Base-by-base conservation (phyloP, 2,797 vertebrate species). In the Anisognathus igniventris region DNA sequence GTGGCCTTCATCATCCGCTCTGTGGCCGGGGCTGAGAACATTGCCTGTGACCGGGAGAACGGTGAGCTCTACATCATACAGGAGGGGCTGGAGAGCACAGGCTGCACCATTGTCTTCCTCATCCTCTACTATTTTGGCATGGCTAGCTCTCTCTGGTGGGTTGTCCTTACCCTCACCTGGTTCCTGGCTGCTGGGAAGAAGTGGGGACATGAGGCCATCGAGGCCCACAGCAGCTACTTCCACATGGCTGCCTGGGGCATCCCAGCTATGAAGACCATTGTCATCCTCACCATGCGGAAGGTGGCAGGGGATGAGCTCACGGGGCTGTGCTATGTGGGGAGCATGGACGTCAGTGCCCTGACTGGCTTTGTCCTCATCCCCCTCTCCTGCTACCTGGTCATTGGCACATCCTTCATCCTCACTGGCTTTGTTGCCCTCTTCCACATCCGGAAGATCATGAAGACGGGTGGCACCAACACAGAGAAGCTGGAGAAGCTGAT, bases 61-160 rank as follows among this genome's bases (percentile, higher is more conserved):
- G 99, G 99, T 0, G 98, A 99, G 92, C 98, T 98, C 44, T 99
- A 99, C 90, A 98, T 99, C 97, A 99, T 99, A 97, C 99, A 99
- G 96, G 99, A 99, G 86, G 99, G 99, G 10, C 97, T 99, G 94
- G 99, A 99, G 97, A 99, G 99, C 94, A 99, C 99, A 0, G 99
- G 99, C 80, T 99, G 99, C 98, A 99, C 99, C 67, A 98, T 99
- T 6, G 99, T 99, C 97, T 99, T 99, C 97, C 98, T 99, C 92
- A 98, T 99, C 94, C 98, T 99, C 76, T 99, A 99, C 97, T 99
- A 99, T 97, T 99, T 99, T 0, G 99, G 99, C 83, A 99, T 99
- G 99, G 99, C 99, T 84, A 99, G 99, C 40, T 99, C 99, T 0
- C 98, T 99, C 78, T 99, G 99, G 99, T 99, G 99, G 99, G 99